phyloP scores from a whole-genome alignment of 2,888 invertebrate species.

The Meliscaeva auricollis region DNA sequence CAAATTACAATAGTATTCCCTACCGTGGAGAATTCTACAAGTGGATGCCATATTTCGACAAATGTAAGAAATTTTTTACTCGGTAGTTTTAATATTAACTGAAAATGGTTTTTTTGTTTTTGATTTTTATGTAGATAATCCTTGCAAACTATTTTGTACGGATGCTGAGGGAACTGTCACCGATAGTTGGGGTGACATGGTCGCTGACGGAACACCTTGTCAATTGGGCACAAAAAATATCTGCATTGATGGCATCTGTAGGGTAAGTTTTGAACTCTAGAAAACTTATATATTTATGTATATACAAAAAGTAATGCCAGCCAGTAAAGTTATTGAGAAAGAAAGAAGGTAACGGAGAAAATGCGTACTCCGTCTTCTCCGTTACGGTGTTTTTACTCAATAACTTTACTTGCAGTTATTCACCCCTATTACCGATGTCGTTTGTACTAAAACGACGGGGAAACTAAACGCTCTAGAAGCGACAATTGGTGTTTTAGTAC shows the following conservation, averaged over 20 bases:
- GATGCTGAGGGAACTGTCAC: slow-evolving; percentile 90
- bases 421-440: no score
- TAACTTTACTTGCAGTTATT: no score
- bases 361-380: no score
- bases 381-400: no score
- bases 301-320: no score
- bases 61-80: slow-evolving; percentile 85
- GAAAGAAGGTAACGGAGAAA: no score
- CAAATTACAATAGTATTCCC: slow-evolving; percentile 88
- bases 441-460: no score
- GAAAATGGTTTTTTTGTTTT: slow-evolving; percentile 71
- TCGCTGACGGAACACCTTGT: slow-evolving; percentile 94
- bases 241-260: slow-evolving; percentile 91
- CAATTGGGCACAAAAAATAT: slow-evolving; percentile 92
- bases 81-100: background rate
- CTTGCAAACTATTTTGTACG: slow-evolving; percentile 93
- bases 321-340: background rate
- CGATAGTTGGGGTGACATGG: slow-evolving; percentile 90
- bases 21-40: slow-evolving; percentile 89
- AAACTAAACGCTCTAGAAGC: no score
- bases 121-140: slow-evolving; percentile 85
- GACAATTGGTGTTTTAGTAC: no score
- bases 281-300: no score
- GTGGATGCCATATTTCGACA: slow-evolving; percentile 91
- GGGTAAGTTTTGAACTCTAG: slow-evolving; percentile 87